Conservation (phyloP, 2,888 invertebrate species). For the Ceraclea dissimilis region DNA sequence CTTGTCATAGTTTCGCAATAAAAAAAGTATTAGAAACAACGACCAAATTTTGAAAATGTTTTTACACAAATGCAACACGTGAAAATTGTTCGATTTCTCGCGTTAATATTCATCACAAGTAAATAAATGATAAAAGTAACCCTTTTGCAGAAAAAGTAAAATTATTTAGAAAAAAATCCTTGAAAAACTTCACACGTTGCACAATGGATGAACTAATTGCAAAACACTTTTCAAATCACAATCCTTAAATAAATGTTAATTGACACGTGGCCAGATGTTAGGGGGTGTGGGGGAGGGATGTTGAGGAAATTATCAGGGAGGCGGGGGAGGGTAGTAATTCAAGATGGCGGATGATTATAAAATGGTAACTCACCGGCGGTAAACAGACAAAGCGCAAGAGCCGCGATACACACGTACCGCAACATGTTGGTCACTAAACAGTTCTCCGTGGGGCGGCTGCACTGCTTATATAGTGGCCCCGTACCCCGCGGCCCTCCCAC, state of each 20-base stretch:
- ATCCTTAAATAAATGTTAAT: background rate
- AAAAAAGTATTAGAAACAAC: too few relatives aligned
- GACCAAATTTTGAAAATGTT: too few relatives aligned
- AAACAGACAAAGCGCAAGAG: conserved; percentile 50
- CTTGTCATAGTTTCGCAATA: too few relatives aligned
- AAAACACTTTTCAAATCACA: background rate
- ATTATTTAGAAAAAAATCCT: background rate
- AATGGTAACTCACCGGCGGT: conserved; percentile 45
- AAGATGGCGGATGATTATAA: conserved; percentile 18
- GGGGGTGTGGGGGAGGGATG: background rate
- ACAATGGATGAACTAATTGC: background rate
- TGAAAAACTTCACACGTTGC: background rate
- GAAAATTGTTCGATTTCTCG: background rate
- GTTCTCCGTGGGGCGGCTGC: conserved; percentile 47
- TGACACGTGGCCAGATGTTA: background rate
- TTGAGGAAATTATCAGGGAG: conserved; percentile 3
- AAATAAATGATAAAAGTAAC: too few relatives aligned
- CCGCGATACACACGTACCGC: conserved; percentile 51
- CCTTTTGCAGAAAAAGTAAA: background rate
- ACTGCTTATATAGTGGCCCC: conserved; percentile 50
- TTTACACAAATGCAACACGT: background rate
- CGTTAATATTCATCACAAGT: too few relatives aligned
- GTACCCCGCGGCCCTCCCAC: conserved; percentile 46
- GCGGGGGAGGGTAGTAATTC: conserved; percentile 8
- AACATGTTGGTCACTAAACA: conserved; percentile 54